Evolutionary conservation across 2,797 vertebrate species (phyloP), one percentile per base, ranked within the genome.

Genomic region (Typhlichthys subterraneus): DNA sequence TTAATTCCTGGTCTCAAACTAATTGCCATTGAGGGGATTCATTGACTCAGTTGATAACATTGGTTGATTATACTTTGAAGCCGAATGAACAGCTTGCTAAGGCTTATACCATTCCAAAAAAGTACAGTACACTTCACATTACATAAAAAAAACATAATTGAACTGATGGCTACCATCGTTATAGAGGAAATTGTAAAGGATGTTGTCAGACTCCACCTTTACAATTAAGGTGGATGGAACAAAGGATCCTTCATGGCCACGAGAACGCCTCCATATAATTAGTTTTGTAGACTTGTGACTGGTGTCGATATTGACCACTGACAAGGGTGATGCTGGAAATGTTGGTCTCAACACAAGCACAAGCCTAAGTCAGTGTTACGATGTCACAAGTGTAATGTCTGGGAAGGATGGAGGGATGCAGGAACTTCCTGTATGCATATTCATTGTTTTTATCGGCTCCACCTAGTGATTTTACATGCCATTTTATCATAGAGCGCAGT

Each of bases 181-280:
- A 65, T 46, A 12, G 57, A 73, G 19, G 33, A 61, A 14, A 64
- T 69, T 46, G 54, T 59, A 4, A 45, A 49, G 19, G 61, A 63
- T 45, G 8, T 73, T 10, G 46, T 29, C 23, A 4, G 51, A 8
- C 23, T 72, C 53, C 29, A 49, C 45, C 45, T 55, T 49, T 63
- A 60, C 64, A 4, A 5, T 67, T n/a, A 67, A 72, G 38, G 55
- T 63, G 8, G 64, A 63, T 14, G 59, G 70, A 67, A 67, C 64
- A 0, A 67, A 54, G 49, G 64, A 72, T 33, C 59, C 63, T 2
- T 59, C 55, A 5, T 29, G 49, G 59, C 6, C 15, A 6, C 4
- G 59, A 67, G 15, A 67, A 67, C 49, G 8, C 63, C 14, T 59
- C 70, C 4, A 12, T 73, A 38, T 67, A 5, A 15, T 65, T 33